These are phyloP conservation scores for Microctenopoma lineatum DNA, from an alignment of 2,797 vertebrate species.

Conservation along the genomic window DNA sequence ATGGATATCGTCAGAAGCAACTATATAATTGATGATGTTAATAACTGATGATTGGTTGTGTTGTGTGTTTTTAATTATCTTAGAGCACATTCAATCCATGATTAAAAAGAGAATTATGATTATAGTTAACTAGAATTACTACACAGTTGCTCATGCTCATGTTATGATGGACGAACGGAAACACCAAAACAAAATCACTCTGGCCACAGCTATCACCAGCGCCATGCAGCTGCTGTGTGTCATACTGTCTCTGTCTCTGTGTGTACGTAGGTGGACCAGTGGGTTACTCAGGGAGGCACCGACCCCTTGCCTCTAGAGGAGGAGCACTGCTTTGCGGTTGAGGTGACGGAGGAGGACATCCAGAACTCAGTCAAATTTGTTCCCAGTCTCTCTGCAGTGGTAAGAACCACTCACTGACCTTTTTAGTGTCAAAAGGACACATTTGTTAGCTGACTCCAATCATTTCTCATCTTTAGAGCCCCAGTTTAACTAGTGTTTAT, in stretches of 20 bases:
- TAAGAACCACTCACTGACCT: constrained; percentile 65
- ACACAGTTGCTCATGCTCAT: too few relatives aligned
- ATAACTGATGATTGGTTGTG: not conserved
- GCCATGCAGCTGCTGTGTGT: too few relatives aligned
- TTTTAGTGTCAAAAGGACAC: not conserved
- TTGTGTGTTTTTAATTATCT: not conserved
- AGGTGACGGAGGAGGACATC: constrained; percentile 98
- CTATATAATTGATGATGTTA: not conserved
- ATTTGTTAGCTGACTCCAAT: not conserved
- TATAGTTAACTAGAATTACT: too few relatives aligned
- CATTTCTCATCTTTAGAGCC: not conserved
- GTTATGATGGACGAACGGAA: too few relatives aligned
- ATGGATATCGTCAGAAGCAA: too few relatives aligned
- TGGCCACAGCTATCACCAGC: too few relatives aligned
- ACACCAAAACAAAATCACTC: too few relatives aligned
- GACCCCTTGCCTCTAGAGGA: constrained; percentile 93
- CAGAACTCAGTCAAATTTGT: constrained; percentile 96
- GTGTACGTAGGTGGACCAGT: constrained; percentile 86
- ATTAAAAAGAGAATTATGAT: too few relatives aligned
- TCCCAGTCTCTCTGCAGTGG: constrained; percentile 96
- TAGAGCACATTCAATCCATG: too few relatives aligned
- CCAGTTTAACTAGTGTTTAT: too few relatives aligned
- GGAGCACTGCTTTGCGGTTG: constrained; percentile 93
- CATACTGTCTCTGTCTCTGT: not conserved
- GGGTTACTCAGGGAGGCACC: constrained; percentile 88